Evolutionary conservation across 2,797 vertebrate species (phyloP), one percentile per base, ranked within the genome.

Genomic region (Hippocampus kuda): DNA sequence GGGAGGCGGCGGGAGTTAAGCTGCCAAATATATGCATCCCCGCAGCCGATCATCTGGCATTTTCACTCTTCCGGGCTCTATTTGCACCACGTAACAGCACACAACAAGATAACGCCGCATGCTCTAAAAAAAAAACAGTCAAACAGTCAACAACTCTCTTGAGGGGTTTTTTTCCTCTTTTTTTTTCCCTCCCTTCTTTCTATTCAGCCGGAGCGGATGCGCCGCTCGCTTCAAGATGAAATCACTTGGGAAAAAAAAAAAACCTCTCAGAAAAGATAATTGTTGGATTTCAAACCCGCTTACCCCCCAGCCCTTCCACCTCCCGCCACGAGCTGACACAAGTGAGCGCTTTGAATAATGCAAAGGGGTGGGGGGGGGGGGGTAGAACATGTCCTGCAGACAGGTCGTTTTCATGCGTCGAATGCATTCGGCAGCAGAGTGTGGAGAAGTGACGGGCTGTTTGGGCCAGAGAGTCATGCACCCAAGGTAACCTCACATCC

Each of bases 391-490:
- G 42, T 64, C 66, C 59, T 15, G 30, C 46, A 38, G 68, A 67
- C 74, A 73, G 63, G 53, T 42, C 67, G 62, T 79, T 75, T 76
- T 68, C 20, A 59, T 66, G 72, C 77, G 73, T 68, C 4, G 81
- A 75, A 77, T 65, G 76, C 77, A 79, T 76, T 79, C 71, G 68
- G 61, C 68, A 73, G 59, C 66, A 61, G 41, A 62, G 65, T 34
- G 72, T 75, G 75, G 72, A 73, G 76, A 85, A 70, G 76, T 78
- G 68, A 91, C 87, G 91, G 91, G 89, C 91, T 93, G 93, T 93
- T 94, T 93, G 93, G 93, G 92, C 92, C 91, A 93, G 93, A 94
- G 93, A 94, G 92, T 95, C 95, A 97, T 95, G 95, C 92, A 98
- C 93, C 91, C 95, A 98, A 96, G 94, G 95, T 91, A 95, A 96